A percentile compares a stretch with the other conserved stretches of the same genome.
Conservation (phyloP, 2,797 vertebrate species). For the Myotis planiceps region DNA sequence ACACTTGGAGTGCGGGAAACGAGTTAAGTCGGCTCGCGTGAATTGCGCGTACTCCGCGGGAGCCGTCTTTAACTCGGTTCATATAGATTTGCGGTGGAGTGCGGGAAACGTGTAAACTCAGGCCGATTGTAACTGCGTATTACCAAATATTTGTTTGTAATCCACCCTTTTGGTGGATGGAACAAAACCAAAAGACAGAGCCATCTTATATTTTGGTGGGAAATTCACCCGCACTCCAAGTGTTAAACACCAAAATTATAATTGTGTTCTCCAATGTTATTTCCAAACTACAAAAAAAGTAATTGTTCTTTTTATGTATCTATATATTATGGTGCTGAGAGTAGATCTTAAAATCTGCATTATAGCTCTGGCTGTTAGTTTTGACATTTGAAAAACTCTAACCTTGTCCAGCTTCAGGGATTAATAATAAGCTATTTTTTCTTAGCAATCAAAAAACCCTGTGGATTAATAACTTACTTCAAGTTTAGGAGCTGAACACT, state of each 20-base stretch:
- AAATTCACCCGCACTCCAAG: no score
- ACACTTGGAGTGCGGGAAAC: no score
- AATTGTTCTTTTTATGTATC: background rate
- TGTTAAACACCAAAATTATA: slow-evolving; percentile 20
- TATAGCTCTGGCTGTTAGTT: background rate
- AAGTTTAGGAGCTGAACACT: background rate
- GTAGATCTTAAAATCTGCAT: background rate
- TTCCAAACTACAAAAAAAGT: background rate
- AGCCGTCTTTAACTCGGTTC: no score
- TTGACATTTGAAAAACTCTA: background rate
- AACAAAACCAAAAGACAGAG: no score
- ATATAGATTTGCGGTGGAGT: no score
- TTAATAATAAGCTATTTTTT: slow-evolving; percentile 15
- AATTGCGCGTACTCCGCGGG: no score
- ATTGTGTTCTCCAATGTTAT: background rate
- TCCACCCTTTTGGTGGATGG: no score
- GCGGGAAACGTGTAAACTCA: no score
- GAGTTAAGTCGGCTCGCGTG: no score
- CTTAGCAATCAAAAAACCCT: background rate
- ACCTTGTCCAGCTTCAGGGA: background rate
- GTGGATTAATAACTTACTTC: background rate
- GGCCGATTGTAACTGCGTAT: no score
- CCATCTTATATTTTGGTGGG: no score
- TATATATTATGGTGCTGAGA: background rate
- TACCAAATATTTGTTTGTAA: no score